phyloP scores from a whole-genome alignment of 2,888 invertebrate species.

The Cantharis rufa region DNA sequence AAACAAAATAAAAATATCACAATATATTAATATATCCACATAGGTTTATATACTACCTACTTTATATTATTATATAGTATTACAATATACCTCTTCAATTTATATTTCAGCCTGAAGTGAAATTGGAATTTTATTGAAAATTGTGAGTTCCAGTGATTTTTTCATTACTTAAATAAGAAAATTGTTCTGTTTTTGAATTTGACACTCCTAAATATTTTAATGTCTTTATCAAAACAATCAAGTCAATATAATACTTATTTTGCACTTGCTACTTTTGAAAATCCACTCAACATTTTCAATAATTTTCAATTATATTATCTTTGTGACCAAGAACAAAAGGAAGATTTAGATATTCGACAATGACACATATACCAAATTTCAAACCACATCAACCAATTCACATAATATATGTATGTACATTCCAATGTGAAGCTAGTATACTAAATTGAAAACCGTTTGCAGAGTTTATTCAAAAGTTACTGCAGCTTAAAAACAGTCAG shows the following conservation, averaged over 20 bases:
- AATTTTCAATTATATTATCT: not conserved
- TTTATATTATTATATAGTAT: not conserved
- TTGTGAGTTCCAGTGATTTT: not conserved
- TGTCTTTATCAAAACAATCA: not conserved
- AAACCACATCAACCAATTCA: not conserved
- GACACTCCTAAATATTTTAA: not conserved
- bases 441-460: not conserved
- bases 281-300: not conserved
- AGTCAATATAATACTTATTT: not conserved
- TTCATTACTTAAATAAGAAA: not conserved
- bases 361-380: not conserved
- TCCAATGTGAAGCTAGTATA: not conserved
- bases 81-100: not conserved
- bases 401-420: too few species aligned
- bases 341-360: not conserved
- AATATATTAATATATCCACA: not conserved
- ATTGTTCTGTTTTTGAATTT: not conserved
- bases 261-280: not conserved
- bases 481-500: too few species aligned
- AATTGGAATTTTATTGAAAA: not conserved
- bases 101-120: not conserved
- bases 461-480: not conserved
- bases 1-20: not conserved
- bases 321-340: not conserved
- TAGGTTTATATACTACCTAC: not conserved